Base-by-base conservation (phyloP, 2,113 vertebrate genomes). In the Plotosus lineatus region DNA sequence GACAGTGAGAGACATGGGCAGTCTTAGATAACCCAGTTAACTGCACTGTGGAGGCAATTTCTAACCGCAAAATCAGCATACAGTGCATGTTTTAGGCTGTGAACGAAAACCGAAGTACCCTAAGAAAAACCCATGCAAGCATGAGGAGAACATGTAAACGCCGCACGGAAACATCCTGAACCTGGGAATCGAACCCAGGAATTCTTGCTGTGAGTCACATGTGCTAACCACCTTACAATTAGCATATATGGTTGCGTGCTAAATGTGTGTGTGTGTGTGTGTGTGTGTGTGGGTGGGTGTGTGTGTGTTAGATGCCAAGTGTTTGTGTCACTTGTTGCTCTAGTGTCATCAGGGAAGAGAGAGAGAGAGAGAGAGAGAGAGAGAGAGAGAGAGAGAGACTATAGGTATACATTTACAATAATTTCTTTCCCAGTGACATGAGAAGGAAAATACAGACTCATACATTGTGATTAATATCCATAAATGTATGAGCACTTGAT, bases 201-300 rank as follows among this genome's bases (percentile, higher is more conserved):
- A n/a, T n/a, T n/a, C n/a, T n/a, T n/a, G n/a, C n/a, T n/a, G n/a
- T n/a, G n/a, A n/a, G n/a, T n/a, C n/a, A n/a, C n/a, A n/a, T n/a
- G n/a, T n/a, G n/a, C n/a, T n/a, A n/a, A n/a, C n/a, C n/a, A n/a
- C n/a, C n/a, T n/a, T n/a, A n/a, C n/a, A n/a, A n/a, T n/a, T n/a
- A n/a, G n/a, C n/a, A 36, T 19, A 36, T 60, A 28, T 28, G 56
- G 14, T n/a, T 60, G 56, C 28, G 56, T 58, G 53, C 33, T n/a
- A n/a, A n/a, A 31, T 61, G 58, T 61, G 58, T 61, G 58, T 61
- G 58, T 38, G 60, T 21, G 61, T 38, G 36, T n/a, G 63, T 40
- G 36, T 68, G 58, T 7, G 19, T 3, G 19, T 5, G 44, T 46
- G 44, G 51, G 21, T 8, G 51, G 21, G 33, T 9, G 40, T 44